Evolutionary conservation across 2,113 vertebrate species (phyloP).

Genomic region (Chionodraco myersi): DNA sequence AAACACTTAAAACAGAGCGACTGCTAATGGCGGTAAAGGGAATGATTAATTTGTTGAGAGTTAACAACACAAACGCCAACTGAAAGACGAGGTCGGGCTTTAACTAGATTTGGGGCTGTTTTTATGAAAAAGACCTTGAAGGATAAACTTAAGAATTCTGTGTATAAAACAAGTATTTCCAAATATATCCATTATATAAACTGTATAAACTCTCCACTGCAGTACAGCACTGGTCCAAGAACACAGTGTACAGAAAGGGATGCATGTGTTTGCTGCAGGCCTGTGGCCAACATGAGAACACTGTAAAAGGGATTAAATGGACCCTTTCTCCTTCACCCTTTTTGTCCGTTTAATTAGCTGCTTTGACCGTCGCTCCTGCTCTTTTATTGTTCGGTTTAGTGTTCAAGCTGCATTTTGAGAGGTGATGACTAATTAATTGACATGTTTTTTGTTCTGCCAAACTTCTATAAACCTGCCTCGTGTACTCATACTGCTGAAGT

Average conservation of each 20-base stretch:
- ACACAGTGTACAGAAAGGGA: slow-evolving; percentile 1
- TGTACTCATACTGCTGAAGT: too few relatives aligned
- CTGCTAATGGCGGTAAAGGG: neutral
- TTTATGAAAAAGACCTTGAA: neutral
- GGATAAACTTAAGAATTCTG: neutral
- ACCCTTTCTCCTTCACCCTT: slow-evolving; percentile 39
- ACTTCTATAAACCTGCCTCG: neutral
- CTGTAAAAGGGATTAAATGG: slow-evolving; percentile 34
- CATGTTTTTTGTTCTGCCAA: neutral
- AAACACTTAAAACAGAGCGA: neutral
- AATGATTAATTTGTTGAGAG: neutral
- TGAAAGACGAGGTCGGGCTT: neutral
- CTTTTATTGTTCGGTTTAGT: slow-evolving; percentile 34
- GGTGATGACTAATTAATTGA: neutral
- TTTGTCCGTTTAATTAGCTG: slow-evolving; percentile 27
- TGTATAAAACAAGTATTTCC: slow-evolving; percentile 7
- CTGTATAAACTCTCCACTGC: slow-evolving; percentile 7
- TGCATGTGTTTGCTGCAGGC: slow-evolving; percentile 15
- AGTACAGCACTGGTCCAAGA: slow-evolving; percentile 2
- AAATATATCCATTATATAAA: slow-evolving; percentile 6
- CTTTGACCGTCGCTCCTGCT: slow-evolving; percentile 34
- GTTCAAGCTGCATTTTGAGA: slow-evolving; percentile 18
- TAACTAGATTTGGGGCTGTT: neutral
- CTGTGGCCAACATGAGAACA: slow-evolving; percentile 18
- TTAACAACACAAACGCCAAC: neutral